These are phyloP conservation scores for Gymnopithys bicolor DNA, from an alignment of 2,797 vertebrate genomes.

Conservation along the genomic window DNA sequence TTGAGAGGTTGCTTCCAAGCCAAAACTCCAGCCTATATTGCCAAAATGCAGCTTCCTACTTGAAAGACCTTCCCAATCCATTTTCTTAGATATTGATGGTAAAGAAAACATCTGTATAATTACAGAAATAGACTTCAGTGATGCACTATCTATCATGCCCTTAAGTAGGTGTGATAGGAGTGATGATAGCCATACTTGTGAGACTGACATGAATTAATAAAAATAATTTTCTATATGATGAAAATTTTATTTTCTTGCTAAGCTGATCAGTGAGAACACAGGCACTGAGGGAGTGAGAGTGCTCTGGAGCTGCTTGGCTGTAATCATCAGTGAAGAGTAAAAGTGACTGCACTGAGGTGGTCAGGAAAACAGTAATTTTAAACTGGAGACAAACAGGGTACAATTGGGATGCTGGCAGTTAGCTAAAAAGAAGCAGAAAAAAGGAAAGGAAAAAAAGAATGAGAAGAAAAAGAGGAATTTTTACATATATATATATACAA, in stretches of 20 bases:
- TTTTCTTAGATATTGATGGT: background rate
- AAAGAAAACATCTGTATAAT: background rate
- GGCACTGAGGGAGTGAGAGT: background rate
- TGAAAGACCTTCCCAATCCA: background rate
- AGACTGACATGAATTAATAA: background rate
- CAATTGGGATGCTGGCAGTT: background rate
- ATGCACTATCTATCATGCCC: background rate
- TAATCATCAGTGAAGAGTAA: background rate
- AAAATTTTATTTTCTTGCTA: background rate
- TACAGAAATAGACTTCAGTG: background rate
- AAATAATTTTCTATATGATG: background rate
- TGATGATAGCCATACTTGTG: background rate
- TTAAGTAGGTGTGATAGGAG: background rate
- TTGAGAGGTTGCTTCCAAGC: background rate
- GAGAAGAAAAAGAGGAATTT: rapidly evolving
- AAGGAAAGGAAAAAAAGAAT: rapidly evolving
- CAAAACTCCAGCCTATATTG: background rate
- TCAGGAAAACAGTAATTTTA: background rate
- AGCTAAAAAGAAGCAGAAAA: background rate
- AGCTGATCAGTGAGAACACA: background rate
- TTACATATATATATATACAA: background rate
- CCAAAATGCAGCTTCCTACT: background rate
- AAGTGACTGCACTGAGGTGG: background rate
- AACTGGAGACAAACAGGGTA: background rate
- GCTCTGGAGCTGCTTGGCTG: background rate